These are phyloP conservation scores for Hoplodrina ambigua DNA, from an alignment of 2,888 invertebrate genomes.

Conservation along the genomic window DNA sequence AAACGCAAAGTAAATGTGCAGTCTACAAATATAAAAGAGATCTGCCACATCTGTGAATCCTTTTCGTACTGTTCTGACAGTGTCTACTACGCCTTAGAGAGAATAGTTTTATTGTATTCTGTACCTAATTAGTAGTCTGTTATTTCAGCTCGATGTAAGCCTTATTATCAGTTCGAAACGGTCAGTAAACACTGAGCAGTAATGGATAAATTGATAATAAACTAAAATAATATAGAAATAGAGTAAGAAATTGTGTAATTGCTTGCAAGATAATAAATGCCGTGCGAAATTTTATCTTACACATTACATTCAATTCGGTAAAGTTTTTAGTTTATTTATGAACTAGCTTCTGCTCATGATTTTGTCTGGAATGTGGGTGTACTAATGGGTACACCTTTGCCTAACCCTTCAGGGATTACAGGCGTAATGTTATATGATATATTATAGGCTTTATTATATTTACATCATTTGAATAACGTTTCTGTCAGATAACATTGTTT, in stretches of 20 bases:
- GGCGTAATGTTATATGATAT: no score
- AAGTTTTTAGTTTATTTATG: no score
- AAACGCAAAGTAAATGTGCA: not conserved
- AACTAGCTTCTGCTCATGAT: no score
- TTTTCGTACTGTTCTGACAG: not conserved
- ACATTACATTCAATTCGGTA: no score
- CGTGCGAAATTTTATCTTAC: no score
- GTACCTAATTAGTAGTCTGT: constrained; percentile 27
- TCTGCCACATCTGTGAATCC: no score
- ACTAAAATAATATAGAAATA: not conserved
- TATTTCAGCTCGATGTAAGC: constrained; percentile 18
- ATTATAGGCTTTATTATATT: no score
- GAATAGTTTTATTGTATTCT: constrained; percentile 14
- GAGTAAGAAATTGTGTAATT: not conserved
- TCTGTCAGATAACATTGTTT: not conserved
- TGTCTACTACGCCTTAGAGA: constrained; percentile 13
- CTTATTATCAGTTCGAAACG: not conserved
- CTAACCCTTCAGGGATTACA: no score
- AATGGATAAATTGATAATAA: not conserved
- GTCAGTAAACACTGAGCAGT: no score
- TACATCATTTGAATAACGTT: not conserved
- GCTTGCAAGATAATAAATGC: no score
- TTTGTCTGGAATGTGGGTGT: no score
- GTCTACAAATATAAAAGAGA: not conserved
- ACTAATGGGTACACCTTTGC: no score